Conservation (phyloP, 2,888 invertebrate genomes). For the Antitype chi region DNA sequence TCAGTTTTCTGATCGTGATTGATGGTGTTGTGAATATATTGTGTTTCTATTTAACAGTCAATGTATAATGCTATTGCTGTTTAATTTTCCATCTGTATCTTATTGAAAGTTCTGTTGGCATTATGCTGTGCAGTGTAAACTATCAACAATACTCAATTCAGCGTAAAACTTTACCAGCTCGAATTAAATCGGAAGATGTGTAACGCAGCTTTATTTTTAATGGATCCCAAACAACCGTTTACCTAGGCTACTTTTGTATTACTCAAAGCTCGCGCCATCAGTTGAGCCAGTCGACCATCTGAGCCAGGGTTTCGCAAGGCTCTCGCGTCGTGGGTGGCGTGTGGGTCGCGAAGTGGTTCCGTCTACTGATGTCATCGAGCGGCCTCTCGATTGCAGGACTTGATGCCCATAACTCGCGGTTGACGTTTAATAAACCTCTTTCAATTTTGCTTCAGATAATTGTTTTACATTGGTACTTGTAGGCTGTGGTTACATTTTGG, state of each 20-base stretch:
- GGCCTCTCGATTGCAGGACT: slow-evolving; percentile 69
- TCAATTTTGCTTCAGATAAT: slow-evolving; percentile 32
- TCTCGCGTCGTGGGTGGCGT: slow-evolving; percentile 80
- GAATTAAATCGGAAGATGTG: background rate
- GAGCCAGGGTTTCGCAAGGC: slow-evolving; percentile 84
- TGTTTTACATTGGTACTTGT: slow-evolving; percentile 11
- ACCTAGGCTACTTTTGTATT: slow-evolving; percentile 17
- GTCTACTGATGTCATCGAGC: slow-evolving; percentile 87
- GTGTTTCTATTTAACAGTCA: background rate
- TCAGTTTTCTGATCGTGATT: slow-evolving; percentile 15
- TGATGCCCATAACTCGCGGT: slow-evolving; percentile 62
- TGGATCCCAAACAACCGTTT: background rate
- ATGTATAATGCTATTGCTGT: slow-evolving; percentile 1
- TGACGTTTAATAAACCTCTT: slow-evolving; percentile 45
- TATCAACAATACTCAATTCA: background rate
- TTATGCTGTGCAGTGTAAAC: background rate
- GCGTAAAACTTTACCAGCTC: background rate
- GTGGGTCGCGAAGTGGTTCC: slow-evolving; percentile 85
- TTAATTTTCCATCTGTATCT: background rate
- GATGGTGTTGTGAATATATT: slow-evolving; percentile 6
- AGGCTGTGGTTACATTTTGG: background rate
- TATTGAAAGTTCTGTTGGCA: background rate
- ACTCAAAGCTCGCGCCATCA: slow-evolving; percentile 57
- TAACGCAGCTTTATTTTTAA: background rate
- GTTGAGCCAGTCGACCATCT: slow-evolving; percentile 52